A percentile compares a stretch with the other conserved stretches of the same genome.
These are phyloP conservation scores for Lottia gigantea DNA, from an alignment of 2,888 invertebrate genomes.

Conservation along the genomic window DNA sequence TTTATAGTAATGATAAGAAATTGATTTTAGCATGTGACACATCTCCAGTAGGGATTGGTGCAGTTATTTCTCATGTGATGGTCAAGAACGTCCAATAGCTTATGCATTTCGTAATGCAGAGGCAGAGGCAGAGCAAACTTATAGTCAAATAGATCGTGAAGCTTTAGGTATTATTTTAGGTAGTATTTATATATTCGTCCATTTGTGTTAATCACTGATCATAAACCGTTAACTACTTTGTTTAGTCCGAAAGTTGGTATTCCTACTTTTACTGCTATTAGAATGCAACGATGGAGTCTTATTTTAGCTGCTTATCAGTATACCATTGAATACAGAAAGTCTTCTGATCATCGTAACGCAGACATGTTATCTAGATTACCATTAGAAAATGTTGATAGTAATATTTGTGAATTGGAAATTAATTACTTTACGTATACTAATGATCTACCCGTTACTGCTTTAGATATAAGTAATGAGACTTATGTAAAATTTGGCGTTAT, in stretches of 20 bases:
- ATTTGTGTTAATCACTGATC: constrained; percentile 67
- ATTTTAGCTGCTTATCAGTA: constrained; percentile 60
- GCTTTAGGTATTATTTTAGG: constrained; percentile 64
- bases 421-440: constrained; percentile 10
- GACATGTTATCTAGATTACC: constrained; percentile 56
- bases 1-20: not conserved
- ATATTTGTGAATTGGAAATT: constrained; percentile 12
- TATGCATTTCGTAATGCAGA: constrained; percentile 68
- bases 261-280: constrained; percentile 46
- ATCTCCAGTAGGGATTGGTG: constrained; percentile 41
- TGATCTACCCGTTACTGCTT: constrained; percentile 10
- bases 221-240: constrained; percentile 65
- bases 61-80: constrained; percentile 47
- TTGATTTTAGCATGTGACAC: not conserved
- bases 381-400: constrained; percentile 10
- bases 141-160: constrained; percentile 67
- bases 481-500: not conserved
- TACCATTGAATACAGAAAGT: constrained; percentile 51
- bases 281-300: constrained; percentile 48
- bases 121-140: constrained; percentile 61
- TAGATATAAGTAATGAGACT: constrained; percentile 12
- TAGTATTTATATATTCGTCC: constrained; percentile 62
- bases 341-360: constrained; percentile 52
- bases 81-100: constrained; percentile 57
- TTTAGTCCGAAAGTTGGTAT: constrained; percentile 54